These are phyloP conservation scores for Esox niger DNA, from an alignment of 2,113 vertebrate species.

Conservation along the genomic window DNA sequence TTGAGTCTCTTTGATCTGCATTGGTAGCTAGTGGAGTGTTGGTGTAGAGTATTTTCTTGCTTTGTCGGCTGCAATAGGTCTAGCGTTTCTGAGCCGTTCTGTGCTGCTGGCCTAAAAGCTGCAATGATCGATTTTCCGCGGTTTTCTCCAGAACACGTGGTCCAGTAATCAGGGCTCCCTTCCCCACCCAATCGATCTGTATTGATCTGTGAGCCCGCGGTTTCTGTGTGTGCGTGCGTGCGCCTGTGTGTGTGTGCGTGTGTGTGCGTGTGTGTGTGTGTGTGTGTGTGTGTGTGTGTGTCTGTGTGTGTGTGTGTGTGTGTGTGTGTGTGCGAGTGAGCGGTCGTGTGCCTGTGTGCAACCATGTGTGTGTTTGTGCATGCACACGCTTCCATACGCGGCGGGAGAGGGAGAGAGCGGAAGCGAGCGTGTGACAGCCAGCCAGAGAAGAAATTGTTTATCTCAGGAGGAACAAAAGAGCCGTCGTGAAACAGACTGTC, in stretches of 20 bases:
- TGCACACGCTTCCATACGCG: constrained; percentile 5
- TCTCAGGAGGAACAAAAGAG: constrained; percentile 61
- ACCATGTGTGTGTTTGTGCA: background rate
- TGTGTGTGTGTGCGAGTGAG: constrained; percentile 25
- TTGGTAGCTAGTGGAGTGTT: background rate
- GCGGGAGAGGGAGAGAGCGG: constrained; percentile 27
- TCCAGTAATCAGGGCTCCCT: constrained; percentile 83
- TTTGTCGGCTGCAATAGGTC: too few species aligned
- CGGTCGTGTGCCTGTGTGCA: too few species aligned
- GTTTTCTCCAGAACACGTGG: constrained; percentile 81
- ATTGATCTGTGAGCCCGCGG: constrained; percentile 71
- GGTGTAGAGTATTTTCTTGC: constrained; percentile 41
- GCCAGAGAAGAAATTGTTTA: constrained; percentile 65
- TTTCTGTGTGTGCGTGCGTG: constrained; percentile 45
- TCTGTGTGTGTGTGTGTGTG: constrained; percentile 38
- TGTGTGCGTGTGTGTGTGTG: constrained; percentile 12
- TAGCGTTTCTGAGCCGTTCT: constrained; percentile 54
- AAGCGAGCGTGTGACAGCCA: constrained; percentile 65
- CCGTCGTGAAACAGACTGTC: constrained; percentile 38
- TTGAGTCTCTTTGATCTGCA: background rate
- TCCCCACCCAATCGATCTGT: constrained; percentile 77
- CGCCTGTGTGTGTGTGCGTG: constrained; percentile 28
- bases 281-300: constrained; percentile 42
- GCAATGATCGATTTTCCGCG: constrained; percentile 83
- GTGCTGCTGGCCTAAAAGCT: constrained; percentile 81